phyloP scores from a whole-genome alignment of 2,888 invertebrate genomes.

The Hyles lineata region DNA sequence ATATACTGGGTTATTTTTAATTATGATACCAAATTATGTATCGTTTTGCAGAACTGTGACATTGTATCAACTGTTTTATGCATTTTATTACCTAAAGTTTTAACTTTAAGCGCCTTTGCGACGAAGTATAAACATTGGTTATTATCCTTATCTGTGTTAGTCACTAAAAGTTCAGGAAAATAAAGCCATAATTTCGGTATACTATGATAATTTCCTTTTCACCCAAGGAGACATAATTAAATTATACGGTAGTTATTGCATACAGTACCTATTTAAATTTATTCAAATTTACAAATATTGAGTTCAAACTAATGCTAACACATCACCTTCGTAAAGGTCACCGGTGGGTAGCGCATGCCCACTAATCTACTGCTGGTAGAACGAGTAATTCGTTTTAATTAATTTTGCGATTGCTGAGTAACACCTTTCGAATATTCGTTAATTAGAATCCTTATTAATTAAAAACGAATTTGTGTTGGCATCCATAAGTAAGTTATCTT shows the following conservation, averaged over 20 bases:
- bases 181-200: too few species aligned
- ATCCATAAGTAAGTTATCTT: too few species aligned
- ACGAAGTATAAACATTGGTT: too few species aligned
- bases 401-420: neutral
- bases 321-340: neutral
- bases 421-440: constrained; percentile 4
- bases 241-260: neutral
- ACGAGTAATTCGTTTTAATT: constrained; percentile 9
- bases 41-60: too few species aligned
- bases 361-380: neutral
- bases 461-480: neutral
- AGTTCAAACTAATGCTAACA: neutral
- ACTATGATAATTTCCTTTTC: too few species aligned
- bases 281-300: neutral
- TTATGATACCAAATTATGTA: too few species aligned
- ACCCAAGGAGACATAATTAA: neutral
- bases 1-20: too few species aligned
- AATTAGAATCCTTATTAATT: constrained; percentile 1
- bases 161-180: too few species aligned
- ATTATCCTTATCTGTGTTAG: too few species aligned
- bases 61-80: too few species aligned
- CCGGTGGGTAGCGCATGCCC: neutral
- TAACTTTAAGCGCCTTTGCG: too few species aligned
- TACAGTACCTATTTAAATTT: neutral
- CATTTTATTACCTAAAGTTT: too few species aligned